Conservation (phyloP, 2,888 invertebrate species). For the Cheilosia vernalis region DNA sequence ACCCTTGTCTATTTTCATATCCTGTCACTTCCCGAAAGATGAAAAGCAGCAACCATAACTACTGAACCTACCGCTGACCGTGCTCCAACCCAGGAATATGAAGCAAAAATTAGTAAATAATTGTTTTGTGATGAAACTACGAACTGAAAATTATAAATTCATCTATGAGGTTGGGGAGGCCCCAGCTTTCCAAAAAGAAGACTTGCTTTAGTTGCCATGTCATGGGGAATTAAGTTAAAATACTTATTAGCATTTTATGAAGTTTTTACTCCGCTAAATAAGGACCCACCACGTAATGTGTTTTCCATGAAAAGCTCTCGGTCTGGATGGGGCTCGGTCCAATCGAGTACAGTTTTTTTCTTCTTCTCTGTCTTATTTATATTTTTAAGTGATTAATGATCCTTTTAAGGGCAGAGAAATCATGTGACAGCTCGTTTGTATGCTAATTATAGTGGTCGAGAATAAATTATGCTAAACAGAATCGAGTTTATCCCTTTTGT, state of each 20-base stretch:
- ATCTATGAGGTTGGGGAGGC: slow-evolving; percentile 5
- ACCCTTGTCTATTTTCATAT: slow-evolving; percentile 13
- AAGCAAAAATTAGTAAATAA: slow-evolving; percentile 58
- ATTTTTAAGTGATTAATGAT: slow-evolving; percentile 55
- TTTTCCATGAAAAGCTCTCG: slow-evolving; percentile 33
- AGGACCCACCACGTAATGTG: slow-evolving; percentile 39
- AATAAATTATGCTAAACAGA: slow-evolving; percentile 52
- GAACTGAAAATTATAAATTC: slow-evolving; percentile 58
- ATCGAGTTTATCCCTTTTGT: slow-evolving; percentile 35
- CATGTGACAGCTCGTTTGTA: slow-evolving; percentile 60
- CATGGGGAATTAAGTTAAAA: slow-evolving; percentile 68
- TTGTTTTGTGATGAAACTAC: slow-evolving; percentile 47
- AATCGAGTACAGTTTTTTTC: neutral
- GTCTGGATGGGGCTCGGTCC: neutral
- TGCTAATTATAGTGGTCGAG: slow-evolving; percentile 53
- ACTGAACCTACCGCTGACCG: slow-evolving; percentile 8
- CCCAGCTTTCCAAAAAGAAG: neutral
- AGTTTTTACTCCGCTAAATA: slow-evolving; percentile 56
- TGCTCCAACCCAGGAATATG: slow-evolving; percentile 15
- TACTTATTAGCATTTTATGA: slow-evolving; percentile 69
- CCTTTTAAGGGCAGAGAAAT: slow-evolving; percentile 39
- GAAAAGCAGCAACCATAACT: slow-evolving; percentile 27
- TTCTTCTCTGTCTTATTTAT: slow-evolving; percentile 15
- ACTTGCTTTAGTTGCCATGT: slow-evolving; percentile 42
- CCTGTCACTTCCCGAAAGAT: slow-evolving; percentile 5